These are phyloP conservation scores for Hofmannophila pseudospretella DNA, from an alignment of 2,888 invertebrate genomes.

Conservation along the genomic window DNA sequence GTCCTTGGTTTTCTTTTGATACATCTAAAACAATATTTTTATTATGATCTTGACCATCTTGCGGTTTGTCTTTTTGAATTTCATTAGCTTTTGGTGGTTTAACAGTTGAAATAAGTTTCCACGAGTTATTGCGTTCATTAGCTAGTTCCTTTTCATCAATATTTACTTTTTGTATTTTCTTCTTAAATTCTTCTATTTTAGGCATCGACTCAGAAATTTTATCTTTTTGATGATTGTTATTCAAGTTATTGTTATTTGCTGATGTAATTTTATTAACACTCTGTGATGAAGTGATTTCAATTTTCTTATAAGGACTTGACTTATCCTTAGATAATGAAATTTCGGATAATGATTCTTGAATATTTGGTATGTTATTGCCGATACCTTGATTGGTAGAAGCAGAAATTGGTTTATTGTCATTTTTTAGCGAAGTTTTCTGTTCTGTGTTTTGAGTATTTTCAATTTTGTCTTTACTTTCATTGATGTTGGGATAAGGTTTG, in stretches of 20 bases:
- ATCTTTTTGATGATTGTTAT: conserved; percentile 12
- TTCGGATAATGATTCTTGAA: background rate
- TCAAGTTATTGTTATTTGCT: conserved; percentile 4
- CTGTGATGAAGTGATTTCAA: background rate
- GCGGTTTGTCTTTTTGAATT: conserved; percentile 52
- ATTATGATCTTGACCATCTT: conserved; percentile 44
- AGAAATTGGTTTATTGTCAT: background rate
- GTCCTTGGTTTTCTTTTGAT: conserved; percentile 78
- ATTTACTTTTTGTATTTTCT: conserved; percentile 69
- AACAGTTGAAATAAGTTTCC: conserved; percentile 79
- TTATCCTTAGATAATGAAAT: background rate
- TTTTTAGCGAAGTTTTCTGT: background rate
- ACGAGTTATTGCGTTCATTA: conserved; percentile 63
- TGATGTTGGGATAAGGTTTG: background rate
- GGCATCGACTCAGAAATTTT: conserved; percentile 22
- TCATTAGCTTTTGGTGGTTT: conserved; percentile 67
- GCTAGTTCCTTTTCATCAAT: conserved; percentile 63
- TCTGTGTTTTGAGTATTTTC: background rate
- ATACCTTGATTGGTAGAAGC: background rate
- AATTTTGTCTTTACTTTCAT: background rate
- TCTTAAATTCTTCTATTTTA: conserved; percentile 66
- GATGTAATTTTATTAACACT: conserved; percentile 1
- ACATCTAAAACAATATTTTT: conserved; percentile 61
- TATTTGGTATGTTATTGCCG: background rate
- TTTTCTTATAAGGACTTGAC: background rate